Conservation (phyloP, 2,888 invertebrate species). For the Machimus rusticus region DNA sequence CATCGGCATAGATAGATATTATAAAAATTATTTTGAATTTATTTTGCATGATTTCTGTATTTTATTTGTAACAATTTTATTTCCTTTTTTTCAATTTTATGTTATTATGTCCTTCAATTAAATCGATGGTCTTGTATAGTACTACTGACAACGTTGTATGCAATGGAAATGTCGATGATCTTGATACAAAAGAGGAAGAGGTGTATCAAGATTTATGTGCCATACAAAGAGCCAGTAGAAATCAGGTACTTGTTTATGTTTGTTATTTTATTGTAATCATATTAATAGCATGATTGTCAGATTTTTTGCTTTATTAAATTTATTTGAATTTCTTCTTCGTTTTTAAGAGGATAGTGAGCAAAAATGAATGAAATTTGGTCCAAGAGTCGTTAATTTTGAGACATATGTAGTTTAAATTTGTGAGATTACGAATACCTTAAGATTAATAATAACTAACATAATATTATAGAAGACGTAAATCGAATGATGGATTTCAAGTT, state of each 20-base stretch:
- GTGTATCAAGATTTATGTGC: slow-evolving; percentile 94
- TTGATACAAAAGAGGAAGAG: slow-evolving; percentile 78
- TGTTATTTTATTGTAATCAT: background rate
- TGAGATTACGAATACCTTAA: no score
- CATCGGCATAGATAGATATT: background rate
- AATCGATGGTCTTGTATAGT: slow-evolving; percentile 59
- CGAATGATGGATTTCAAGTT: no score
- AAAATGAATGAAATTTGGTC: background rate
- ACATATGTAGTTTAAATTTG: no score
- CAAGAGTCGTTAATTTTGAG: no score
- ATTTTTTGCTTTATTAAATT: background rate
- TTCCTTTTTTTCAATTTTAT: slow-evolving; percentile 48
- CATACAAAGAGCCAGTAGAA: slow-evolving; percentile 68
- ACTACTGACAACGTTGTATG: slow-evolving; percentile 66
- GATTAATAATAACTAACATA: no score
- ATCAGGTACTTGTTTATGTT: slow-evolving; percentile 60
- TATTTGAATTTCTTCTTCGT: background rate
- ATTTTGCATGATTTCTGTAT: slow-evolving; percentile 42
- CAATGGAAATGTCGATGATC: slow-evolving; percentile 62
- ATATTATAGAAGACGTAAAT: no score
- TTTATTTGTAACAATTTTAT: slow-evolving; percentile 46
- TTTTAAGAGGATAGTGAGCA: no score
- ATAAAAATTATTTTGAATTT: background rate
- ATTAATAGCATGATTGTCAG: background rate
- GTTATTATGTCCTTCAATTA: slow-evolving; percentile 37